Percentiles rank a stretch among this genome's conserved stretches.
Conservation (phyloP, 2,113 vertebrate genomes). For the Strix uralensis region DNA sequence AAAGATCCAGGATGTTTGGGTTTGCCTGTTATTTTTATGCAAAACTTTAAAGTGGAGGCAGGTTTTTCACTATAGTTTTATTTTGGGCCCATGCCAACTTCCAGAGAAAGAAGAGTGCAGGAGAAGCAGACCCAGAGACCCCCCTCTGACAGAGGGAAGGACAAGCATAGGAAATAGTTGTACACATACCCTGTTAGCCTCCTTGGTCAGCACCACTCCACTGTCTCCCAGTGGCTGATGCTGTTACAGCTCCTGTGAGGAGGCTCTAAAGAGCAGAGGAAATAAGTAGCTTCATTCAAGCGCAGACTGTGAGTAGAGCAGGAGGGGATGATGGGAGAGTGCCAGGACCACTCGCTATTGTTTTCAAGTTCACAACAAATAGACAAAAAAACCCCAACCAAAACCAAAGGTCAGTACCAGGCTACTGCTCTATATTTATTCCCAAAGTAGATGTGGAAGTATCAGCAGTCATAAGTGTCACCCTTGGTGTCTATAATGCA, state of each 20-base stretch:
- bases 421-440: neutral
- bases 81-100: neutral
- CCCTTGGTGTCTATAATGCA: neutral
- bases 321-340: neutral
- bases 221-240: slow-evolving; percentile 40
- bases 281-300: neutral
- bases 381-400: neutral
- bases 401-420: neutral
- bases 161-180: neutral
- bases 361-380: neutral
- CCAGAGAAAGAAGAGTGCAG: neutral
- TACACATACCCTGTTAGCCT: neutral
- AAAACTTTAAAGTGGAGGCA: neutral
- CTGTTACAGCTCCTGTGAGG: neutral
- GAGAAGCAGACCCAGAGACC: neutral
- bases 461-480: neutral
- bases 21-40: neutral
- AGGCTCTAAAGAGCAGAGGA: neutral
- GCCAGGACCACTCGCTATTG: neutral
- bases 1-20: neutral
- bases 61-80: neutral
- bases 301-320: neutral
- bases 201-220: neutral
- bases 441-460: neutral
- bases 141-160: neutral